Conservation (phyloP, 2,888 invertebrate genomes). For the Lissonota sp. region DNA sequence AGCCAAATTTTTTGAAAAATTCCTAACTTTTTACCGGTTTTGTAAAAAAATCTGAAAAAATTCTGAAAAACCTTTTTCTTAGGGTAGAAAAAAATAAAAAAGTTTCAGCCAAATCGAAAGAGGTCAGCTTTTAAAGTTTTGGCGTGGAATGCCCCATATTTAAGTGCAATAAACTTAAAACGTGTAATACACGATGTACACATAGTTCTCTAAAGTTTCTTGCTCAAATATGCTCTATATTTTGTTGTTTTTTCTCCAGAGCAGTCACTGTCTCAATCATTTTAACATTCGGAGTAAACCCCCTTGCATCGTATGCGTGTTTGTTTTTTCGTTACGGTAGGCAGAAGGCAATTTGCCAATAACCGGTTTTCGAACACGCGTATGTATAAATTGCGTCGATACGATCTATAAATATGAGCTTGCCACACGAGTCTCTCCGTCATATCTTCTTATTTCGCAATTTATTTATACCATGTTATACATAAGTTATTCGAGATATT, state of each 20-base stretch:
- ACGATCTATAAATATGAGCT: conserved; percentile 9
- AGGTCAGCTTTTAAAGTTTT: too few species aligned
- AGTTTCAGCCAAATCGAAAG: too few species aligned
- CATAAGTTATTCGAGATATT: not conserved
- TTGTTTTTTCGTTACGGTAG: conserved; percentile 32
- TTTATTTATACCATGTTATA: not conserved
- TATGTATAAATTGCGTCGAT: not conserved
- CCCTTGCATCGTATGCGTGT: conserved; percentile 18
- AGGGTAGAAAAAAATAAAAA: too few species aligned
- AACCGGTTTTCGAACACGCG: conserved; percentile 44
- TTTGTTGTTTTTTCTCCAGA: too few species aligned
- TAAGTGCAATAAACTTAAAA: not conserved
- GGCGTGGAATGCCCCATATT: too few species aligned
- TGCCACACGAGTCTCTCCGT: not conserved
- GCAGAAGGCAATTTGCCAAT: conserved; percentile 25
- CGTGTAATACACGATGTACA: not conserved
- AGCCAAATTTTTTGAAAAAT: too few species aligned
- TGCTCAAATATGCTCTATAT: not conserved
- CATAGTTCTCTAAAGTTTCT: not conserved
- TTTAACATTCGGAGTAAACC: conserved; percentile 5
- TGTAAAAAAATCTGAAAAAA: too few species aligned
- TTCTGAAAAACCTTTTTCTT: too few species aligned
- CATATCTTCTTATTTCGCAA: conserved; percentile 1
- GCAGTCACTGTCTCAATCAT: not conserved
- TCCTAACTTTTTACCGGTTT: too few species aligned